Conservation (phyloP, 2,888 invertebrate genomes). For the Clanis bilineata region DNA sequence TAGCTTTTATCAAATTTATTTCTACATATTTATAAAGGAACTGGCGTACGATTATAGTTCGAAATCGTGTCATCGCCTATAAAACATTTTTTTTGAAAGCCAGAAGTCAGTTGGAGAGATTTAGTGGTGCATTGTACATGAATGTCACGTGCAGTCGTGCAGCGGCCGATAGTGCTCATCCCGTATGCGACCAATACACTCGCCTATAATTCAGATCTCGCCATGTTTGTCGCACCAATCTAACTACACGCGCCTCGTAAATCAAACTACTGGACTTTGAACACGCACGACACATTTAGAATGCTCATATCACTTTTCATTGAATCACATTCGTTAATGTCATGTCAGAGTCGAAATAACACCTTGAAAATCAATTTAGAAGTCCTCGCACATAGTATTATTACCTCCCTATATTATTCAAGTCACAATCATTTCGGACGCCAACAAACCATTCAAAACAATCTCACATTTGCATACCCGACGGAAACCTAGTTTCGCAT, state of each 20-base stretch:
- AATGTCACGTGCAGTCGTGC: conserved; percentile 59
- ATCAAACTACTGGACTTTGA: conserved; percentile 43
- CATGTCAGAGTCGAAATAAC: neutral
- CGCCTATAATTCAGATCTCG: conserved; percentile 57
- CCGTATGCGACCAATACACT: conserved; percentile 60
- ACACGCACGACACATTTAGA: neutral
- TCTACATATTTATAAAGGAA: neutral
- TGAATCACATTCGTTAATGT: neutral
- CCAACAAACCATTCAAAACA: conserved; percentile 45
- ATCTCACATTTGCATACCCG: conserved; percentile 46
- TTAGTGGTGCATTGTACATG: conserved; percentile 52
- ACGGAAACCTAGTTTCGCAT: conserved; percentile 44
- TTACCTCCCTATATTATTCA: conserved; percentile 46
- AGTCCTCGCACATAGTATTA: conserved; percentile 16
- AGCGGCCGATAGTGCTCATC: conserved; percentile 61
- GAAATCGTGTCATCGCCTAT: conserved; percentile 37
- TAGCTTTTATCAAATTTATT: neutral
- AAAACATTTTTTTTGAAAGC: conserved; percentile 44
- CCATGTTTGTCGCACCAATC: conserved; percentile 51
- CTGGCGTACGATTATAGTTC: conserved; percentile 19
- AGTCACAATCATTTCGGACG: conserved; percentile 34
- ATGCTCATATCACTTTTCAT: neutral
- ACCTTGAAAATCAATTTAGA: neutral
- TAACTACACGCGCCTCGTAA: conserved; percentile 43
- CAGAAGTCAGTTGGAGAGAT: conserved; percentile 43